Evolutionary conservation across 2,888 invertebrate species (phyloP).

Genomic region (Monopis laevigella): DNA sequence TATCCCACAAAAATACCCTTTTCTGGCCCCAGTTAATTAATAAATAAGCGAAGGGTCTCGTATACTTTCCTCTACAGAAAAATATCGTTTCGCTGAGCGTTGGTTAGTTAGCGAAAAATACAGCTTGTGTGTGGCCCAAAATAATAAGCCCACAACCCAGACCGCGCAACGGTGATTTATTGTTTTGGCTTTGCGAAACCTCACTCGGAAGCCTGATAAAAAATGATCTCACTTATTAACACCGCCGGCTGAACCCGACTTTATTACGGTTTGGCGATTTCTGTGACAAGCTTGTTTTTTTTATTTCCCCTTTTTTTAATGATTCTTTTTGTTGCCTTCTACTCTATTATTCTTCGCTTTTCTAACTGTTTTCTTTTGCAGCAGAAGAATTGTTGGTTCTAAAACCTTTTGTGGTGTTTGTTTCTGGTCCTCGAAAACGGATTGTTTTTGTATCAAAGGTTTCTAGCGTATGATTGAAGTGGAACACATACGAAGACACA

Average conservation of each 20-base stretch:
- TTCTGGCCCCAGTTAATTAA: no score
- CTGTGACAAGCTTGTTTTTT: constrained; percentile 22
- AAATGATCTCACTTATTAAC: constrained; percentile 63
- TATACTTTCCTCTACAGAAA: constrained; percentile 34
- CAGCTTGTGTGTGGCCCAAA: constrained; percentile 43
- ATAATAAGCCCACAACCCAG: constrained; percentile 53
- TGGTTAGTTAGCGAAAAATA: constrained; percentile 51
- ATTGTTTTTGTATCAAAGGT: neutral
- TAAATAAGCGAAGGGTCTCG: no score
- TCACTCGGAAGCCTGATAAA: constrained; percentile 56
- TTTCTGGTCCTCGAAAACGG: neutral
- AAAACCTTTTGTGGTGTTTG: constrained; percentile 2
- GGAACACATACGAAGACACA: neutral
- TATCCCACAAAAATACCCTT: no score
- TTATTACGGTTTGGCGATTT: constrained; percentile 44
- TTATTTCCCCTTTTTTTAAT: constrained; percentile 11
- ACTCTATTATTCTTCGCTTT: neutral
- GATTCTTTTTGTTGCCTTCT: constrained; percentile 9
- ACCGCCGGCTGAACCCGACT: constrained; percentile 41
- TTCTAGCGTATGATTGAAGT: neutral
- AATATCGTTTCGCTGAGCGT: constrained; percentile 34
- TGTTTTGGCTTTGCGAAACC: constrained; percentile 58
- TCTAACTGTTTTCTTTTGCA: neutral
- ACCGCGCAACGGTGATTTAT: constrained; percentile 50
- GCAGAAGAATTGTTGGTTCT: neutral